These are phyloP conservation scores for Chrysogorgia sp. DNA, from an alignment of 92 coral and sea anemone species.

Conservation along the genomic window DNA sequence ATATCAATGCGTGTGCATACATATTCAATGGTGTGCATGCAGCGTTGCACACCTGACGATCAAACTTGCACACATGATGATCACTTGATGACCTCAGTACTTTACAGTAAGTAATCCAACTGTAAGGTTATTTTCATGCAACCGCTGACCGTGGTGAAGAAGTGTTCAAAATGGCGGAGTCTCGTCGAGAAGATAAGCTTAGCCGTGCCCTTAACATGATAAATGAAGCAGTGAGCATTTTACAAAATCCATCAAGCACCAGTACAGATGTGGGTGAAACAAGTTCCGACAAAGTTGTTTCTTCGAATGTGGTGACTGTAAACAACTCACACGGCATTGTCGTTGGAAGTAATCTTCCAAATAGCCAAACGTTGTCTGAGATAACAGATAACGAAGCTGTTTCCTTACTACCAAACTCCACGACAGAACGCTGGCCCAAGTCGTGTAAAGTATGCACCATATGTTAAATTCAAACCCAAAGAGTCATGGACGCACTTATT, in stretches of 20 bases:
- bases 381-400: constrained; percentile 13
- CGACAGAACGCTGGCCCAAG: neutral
- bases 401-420: constrained; percentile 7
- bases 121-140: too few relatives aligned
- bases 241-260: too few relatives aligned
- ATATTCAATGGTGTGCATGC: neutral
- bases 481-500: constrained; percentile 64
- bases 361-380: neutral
- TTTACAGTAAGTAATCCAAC: too few relatives aligned
- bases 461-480: too few relatives aligned
- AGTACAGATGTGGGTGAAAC: neutral
- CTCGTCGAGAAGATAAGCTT: neutral
- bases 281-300: too few relatives aligned
- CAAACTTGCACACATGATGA: constrained; percentile 27
- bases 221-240: constrained; percentile 17
- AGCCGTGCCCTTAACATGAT: constrained; percentile 1
- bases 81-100: neutral
- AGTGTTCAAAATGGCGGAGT: constrained; percentile 7
- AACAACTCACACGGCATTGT: too few relatives aligned
- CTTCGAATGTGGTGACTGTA: too few relatives aligned
- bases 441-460: neutral
- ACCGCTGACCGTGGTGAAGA: neutral
- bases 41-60: neutral
- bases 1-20: constrained; percentile 18
- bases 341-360: neutral